Conservation (phyloP, 2,113 vertebrate genomes). For the Narcine bancroftii region DNA sequence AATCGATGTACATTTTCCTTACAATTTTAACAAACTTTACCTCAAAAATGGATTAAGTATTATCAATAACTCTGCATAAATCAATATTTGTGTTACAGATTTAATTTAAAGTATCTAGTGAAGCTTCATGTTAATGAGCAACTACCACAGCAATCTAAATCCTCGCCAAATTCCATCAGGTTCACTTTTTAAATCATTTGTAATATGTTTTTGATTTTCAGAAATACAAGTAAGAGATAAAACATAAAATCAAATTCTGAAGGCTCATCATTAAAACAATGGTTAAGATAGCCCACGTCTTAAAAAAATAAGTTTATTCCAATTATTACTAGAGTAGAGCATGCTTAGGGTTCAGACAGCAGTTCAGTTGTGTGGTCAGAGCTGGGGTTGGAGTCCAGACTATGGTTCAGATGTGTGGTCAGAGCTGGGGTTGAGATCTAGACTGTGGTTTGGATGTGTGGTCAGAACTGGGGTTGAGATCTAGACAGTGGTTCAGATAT, state of each 20-base stretch:
- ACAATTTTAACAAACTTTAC: not conserved
- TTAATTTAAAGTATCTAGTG: not conserved
- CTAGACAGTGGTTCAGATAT: no score
- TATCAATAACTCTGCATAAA: not conserved
- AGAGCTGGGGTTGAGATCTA: no score
- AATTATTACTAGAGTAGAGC: not conserved
- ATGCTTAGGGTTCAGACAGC: no score
- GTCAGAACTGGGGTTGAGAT: no score
- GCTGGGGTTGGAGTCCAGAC: no score
- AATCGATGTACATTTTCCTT: not conserved
- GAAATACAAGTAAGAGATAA: not conserved
- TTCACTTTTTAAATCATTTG: not conserved
- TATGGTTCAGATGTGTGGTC: no score
- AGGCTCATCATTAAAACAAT: not conserved
- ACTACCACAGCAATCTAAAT: not conserved
- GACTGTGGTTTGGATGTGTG: no score
- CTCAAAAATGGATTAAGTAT: not conserved
- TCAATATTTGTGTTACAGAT: not conserved
- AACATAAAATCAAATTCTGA: not conserved
- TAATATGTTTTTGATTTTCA: not conserved
- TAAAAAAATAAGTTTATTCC: not conserved
- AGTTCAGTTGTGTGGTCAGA: no score
- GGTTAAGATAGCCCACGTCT: not conserved
- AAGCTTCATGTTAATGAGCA: not conserved
- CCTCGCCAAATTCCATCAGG: not conserved